Percentiles rank a stretch among this genome's conserved stretches.
These are phyloP conservation scores for Bolinopsis microptera DNA, from an alignment of 37 sponge, comb jelly and placozoan species.

Conservation along the genomic window DNA sequence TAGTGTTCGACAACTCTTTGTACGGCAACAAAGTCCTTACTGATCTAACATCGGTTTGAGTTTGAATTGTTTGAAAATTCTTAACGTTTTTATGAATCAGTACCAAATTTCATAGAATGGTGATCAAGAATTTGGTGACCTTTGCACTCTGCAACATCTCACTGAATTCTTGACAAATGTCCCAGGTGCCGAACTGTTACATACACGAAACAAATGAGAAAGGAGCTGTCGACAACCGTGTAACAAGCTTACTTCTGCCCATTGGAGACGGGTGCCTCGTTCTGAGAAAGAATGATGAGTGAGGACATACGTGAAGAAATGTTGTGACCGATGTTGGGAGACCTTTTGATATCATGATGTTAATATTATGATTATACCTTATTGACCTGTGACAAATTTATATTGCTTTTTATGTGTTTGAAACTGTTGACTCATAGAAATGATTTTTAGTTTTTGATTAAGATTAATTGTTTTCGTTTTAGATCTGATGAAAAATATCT, in stretches of 20 bases:
- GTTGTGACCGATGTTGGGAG: no score
- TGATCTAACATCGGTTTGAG: background rate
- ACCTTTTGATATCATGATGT: no score
- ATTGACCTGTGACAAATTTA: no score
- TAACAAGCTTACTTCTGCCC: background rate
- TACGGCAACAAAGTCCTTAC: background rate
- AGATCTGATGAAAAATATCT: no score
- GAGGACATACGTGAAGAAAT: background rate
- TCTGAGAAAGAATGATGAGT: slow-evolving; percentile 14
- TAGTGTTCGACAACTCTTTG: slow-evolving; percentile 44
- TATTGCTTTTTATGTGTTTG: no score
- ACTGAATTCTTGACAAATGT: background rate
- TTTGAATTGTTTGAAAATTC: no score
- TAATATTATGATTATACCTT: no score
- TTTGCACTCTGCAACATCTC: background rate
- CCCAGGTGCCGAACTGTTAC: background rate
- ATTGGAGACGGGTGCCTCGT: slow-evolving; percentile 62
- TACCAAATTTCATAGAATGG: no score
- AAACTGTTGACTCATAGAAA: no score
- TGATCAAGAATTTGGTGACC: no score
- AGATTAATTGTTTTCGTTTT: background rate
- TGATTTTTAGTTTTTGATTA: background rate
- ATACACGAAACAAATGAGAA: slow-evolving; percentile 33
- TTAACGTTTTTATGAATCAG: no score
- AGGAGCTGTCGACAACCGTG: background rate